Evolutionary conservation across 2,797 vertebrate species (phyloP), one percentile per base, ranked within the genome.

Genomic region (Crypturellus tataupa): DNA sequence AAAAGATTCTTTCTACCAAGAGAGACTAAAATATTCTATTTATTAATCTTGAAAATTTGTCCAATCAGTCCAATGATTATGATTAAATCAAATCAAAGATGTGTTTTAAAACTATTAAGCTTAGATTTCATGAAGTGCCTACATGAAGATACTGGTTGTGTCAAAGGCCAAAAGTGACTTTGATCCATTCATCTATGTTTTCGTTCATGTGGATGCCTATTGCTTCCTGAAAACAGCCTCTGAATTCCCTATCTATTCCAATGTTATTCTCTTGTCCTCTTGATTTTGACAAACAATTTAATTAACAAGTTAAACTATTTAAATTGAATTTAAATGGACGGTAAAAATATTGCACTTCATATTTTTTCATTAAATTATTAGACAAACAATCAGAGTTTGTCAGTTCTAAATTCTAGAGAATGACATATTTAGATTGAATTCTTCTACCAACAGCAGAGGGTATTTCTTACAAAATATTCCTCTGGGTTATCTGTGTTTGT

Each of bases 351-450:
- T 93, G 60, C n/a, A 85, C 31, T 71, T 83, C 7, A 55, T 79
- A 79, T 79, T 78, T 64, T 10, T 55, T 24, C 19, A 46, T 72
- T 93, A 78, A 91, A 89, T 95, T 87, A 80, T 90, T 85, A 2
- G 78, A 78, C 37, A 85, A 83, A 78, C 31, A 2, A 77, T 79
- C 37, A 70, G 44, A 75, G 40, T 49, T 37, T 78, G 40, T 37
- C 58, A 55, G 53, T 83, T 85, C 55, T 55, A 42, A 87, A 91
- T 95, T 94, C 42, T 47, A 31, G 44, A 79, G 82, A 89, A 12
- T 85, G 76, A 93, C 87, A 89, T 80, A 94, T 80, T 93, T 92
- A 60, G 39, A 53, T 85, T 87, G 80, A 87, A 76, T 62, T 85
- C 27, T 80, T 42, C 33, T 69, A 83, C n/a, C 29, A 75, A 92